These are phyloP conservation scores for Ibidorhyncha struthersii DNA, from an alignment of 2,113 vertebrate species.

Conservation along the genomic window DNA sequence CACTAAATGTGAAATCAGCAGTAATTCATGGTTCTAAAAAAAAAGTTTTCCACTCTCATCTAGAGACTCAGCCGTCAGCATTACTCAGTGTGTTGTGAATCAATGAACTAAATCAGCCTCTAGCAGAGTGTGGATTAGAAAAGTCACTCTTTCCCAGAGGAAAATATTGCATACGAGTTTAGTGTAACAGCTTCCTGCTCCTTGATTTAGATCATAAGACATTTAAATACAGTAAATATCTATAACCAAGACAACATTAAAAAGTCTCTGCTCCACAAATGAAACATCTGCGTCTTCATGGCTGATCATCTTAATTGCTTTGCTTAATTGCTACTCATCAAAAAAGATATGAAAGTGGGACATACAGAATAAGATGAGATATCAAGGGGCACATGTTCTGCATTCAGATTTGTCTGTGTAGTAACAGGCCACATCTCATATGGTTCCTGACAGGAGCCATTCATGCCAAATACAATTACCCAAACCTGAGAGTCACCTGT, in stretches of 20 bases:
- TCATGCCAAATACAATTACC: not conserved
- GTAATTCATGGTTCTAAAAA: slow-evolving; percentile 65
- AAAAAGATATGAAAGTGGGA: slow-evolving; percentile 37
- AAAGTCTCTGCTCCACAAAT: slow-evolving; percentile 38
- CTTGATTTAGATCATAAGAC: slow-evolving; percentile 36
- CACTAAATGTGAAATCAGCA: slow-evolving; percentile 62
- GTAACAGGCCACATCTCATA: not conserved
- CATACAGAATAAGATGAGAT: slow-evolving; percentile 22
- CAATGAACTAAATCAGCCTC: slow-evolving; percentile 59
- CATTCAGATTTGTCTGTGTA: not conserved
- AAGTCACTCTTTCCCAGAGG: slow-evolving; percentile 47
- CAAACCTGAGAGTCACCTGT: not conserved
- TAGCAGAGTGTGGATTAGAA: slow-evolving; percentile 39
- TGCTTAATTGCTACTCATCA: slow-evolving; percentile 63
- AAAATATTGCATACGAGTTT: slow-evolving; percentile 33
- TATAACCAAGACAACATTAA: slow-evolving; percentile 19
- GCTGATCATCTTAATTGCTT: slow-evolving; percentile 53
- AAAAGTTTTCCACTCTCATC: slow-evolving; percentile 45
- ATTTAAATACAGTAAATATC: slow-evolving; percentile 57
- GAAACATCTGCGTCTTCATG: slow-evolving; percentile 7
- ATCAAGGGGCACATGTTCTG: not conserved
- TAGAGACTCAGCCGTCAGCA: slow-evolving; percentile 40
- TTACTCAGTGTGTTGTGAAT: slow-evolving; percentile 60
- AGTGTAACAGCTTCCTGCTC: slow-evolving; percentile 56
- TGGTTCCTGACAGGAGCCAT: not conserved